Conservation (phyloP, 92 coral and sea anemone species). For the Zoanthus solanderi region DNA sequence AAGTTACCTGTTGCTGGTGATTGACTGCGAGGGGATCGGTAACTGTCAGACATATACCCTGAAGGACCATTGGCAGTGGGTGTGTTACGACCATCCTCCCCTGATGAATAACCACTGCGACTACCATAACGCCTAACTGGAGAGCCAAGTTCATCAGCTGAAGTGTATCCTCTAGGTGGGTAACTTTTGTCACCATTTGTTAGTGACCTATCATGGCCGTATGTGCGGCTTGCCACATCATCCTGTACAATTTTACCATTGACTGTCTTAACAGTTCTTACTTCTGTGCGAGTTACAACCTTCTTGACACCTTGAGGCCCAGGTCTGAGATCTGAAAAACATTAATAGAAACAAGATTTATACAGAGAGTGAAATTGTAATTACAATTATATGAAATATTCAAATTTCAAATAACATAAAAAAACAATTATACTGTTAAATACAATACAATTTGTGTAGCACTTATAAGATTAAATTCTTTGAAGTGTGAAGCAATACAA, state of each 20-base stretch:
- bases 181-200: slow-evolving; percentile 65
- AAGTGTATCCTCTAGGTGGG: slow-evolving; percentile 66
- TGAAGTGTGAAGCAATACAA: too few species aligned
- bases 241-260: slow-evolving; percentile 91
- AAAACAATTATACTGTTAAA: too few species aligned
- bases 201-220: slow-evolving; percentile 78
- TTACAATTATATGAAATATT: too few species aligned
- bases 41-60: slow-evolving; percentile 83
- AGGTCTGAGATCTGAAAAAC: slow-evolving; percentile 70
- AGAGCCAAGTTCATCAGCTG: slow-evolving; percentile 76
- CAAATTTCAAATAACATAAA: too few species aligned
- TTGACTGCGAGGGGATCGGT: slow-evolving; percentile 55
- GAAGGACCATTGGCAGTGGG: slow-evolving; percentile 74
- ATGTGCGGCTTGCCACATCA: slow-evolving; percentile 46
- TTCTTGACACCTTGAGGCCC: slow-evolving; percentile 83
- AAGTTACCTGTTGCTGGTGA: slow-evolving; percentile 21
- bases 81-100: slow-evolving; percentile 80
- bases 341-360: too few species aligned
- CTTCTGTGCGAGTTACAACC: slow-evolving; percentile 87
- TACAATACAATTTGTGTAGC: too few species aligned
- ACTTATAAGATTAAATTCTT: too few species aligned
- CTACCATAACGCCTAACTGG: slow-evolving; percentile 73
- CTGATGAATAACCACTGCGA: slow-evolving; percentile 79
- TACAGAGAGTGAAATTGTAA: too few species aligned
- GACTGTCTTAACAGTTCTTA: slow-evolving; percentile 74